Evolutionary conservation across 2,113 vertebrate genomes (phyloP).

Genomic region (Tamias sibiricus): DNA sequence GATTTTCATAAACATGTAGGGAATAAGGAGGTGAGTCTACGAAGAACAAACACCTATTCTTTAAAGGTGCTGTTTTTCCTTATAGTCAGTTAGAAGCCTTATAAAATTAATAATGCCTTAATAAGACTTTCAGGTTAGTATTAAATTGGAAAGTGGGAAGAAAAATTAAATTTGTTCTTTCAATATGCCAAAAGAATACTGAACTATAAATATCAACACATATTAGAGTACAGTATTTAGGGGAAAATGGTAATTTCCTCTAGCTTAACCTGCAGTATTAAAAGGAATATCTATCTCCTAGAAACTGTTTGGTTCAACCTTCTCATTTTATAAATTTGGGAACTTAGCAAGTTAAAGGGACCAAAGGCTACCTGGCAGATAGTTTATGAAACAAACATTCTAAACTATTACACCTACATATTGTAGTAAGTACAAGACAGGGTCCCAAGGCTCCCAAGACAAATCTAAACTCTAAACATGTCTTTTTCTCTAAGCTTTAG

Average conservation of each 20-base stretch:
- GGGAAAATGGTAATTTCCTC: not conserved
- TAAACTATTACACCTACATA: not conserved
- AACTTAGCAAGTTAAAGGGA: slow-evolving; percentile 25
- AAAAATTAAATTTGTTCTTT: slow-evolving; percentile 48
- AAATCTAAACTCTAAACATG: not conserved
- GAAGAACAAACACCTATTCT: not conserved
- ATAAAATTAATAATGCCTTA: slow-evolving; percentile 22
- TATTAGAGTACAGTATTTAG: not conserved
- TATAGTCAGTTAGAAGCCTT: not conserved
- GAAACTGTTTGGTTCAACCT: not conserved
- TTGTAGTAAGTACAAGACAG: slow-evolving; percentile 9
- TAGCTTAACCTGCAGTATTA: slow-evolving; percentile 28
- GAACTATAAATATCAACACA: slow-evolving; percentile 2
- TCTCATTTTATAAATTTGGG: slow-evolving; percentile 7
- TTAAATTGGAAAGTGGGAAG: slow-evolving; percentile 10
- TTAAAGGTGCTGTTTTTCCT: slow-evolving; percentile 29
- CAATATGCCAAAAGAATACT: not conserved
- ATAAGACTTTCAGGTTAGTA: slow-evolving; percentile 7
- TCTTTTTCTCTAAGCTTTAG: not conserved
- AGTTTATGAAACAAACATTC: slow-evolving; percentile 13
- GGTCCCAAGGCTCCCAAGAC: not conserved
- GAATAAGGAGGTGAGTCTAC: not conserved
- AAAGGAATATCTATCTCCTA: slow-evolving; percentile 20
- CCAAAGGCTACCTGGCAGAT: not conserved
- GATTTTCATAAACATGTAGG: slow-evolving; percentile 30